Percentiles rank a stretch among this genome's conserved stretches.
Conservation (phyloP, 2,113 vertebrate genomes). For the Oreotrochilus melanogaster region DNA sequence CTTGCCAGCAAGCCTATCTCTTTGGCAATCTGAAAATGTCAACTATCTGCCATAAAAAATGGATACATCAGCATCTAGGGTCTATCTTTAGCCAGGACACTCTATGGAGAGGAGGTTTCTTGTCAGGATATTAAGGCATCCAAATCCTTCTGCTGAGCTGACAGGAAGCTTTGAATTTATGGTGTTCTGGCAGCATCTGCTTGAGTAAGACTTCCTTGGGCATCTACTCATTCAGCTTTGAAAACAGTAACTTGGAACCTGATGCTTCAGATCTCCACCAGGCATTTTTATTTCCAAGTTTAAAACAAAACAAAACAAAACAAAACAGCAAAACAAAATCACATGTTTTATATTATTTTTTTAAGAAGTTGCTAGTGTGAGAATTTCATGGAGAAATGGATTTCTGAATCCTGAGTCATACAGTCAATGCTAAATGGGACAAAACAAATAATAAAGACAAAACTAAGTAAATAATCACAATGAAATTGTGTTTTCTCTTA, state of each 20-base stretch:
- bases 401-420: not conserved
- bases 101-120: not conserved
- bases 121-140: not conserved
- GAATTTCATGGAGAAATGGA: not conserved
- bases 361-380: accelerated
- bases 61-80: not conserved
- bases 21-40: not conserved
- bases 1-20: not conserved
- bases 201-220: not conserved
- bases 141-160: not conserved
- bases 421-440: not conserved
- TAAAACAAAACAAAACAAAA: not conserved
- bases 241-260: not conserved
- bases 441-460: not conserved
- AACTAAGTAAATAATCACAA: not conserved
- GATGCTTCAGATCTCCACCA: not conserved
- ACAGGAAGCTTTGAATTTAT: not conserved
- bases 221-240: not conserved
- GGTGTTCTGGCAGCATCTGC: not conserved
- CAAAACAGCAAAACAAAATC: not conserved
- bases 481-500: not conserved
- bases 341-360: not conserved
- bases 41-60: not conserved
- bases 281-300: not conserved
- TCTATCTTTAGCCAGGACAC: constrained; percentile 9